Base-by-base conservation (phyloP, 2,113 vertebrate species). In the Rhizomys pruinosus region DNA sequence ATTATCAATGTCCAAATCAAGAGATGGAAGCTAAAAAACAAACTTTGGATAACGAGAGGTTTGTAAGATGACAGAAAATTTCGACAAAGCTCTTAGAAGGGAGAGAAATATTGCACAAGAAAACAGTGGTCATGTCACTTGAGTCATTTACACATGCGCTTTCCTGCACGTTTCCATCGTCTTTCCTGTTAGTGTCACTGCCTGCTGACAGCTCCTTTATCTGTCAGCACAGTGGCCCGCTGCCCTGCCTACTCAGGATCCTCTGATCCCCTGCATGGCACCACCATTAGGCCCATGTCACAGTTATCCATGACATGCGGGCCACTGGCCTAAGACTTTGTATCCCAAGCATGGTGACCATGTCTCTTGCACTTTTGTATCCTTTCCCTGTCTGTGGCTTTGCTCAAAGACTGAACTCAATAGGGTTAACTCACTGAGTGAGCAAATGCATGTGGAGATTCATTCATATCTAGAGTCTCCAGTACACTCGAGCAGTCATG, bases 11-110 rank as follows among this genome's bases (percentile, higher is more conserved):
- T 27, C n/a, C 29, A 76, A 64, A 29, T 91, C 55, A 81, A 78
- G 86, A 69, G 57, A 20, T 64, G 47, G 8, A 84, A 85, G 72
- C 68, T 34, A 42, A 79, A 64, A 19, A 29, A 87, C 34, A 13
- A 74, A 0, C 90, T 23, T 34, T 16, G 19, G 37, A 61, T 23
- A 22, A 88, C 66, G 47, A 66, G 29, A 84, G n/a, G 19, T 72
- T 16, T 85, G 25, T 90, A 44, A 87, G 39, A 88, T 73, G 55
- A 68, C 17, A 17, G 17, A 78, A 44, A 68, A 34, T 92, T n/a
- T 87, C 68, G 72, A 20, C 66, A 63, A 27, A 68, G 37, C 87
- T 76, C 59, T 71, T 74, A 76, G 61, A 74, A 69, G 16, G 64
- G 64, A 84, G 77, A 84, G 64, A 8, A 68, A 52, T 69, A 57